phyloP scores from a whole-genome alignment of 2,797 vertebrate species.

The Chiloscyllium punctatum region DNA sequence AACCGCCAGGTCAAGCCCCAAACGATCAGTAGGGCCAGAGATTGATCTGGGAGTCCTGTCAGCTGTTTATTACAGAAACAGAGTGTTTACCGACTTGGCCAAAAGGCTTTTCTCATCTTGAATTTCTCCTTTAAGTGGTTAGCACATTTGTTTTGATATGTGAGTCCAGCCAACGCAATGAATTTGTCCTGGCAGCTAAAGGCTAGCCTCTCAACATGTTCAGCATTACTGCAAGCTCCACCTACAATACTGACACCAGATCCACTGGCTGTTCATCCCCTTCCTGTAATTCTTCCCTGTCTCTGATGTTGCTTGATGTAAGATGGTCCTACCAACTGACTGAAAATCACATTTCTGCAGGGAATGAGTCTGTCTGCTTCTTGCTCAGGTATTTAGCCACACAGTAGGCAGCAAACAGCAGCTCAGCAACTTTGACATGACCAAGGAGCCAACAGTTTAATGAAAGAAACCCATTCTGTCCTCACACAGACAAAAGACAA shows the following conservation, averaged over 20 bases:
- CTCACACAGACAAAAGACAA: not conserved
- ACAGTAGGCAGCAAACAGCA: not conserved
- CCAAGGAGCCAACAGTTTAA: not conserved
- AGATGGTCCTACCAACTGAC: not conserved
- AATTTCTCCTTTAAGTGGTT: not conserved
- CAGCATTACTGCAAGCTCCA: not conserved
- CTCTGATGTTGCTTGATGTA: not conserved
- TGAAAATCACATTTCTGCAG: not conserved
- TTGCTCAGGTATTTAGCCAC: not conserved
- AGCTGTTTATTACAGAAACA: not conserved
- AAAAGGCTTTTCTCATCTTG: not conserved
- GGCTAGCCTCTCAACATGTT: not conserved
- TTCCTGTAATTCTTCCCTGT: not conserved
- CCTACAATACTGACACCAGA: not conserved
- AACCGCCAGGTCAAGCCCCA: not conserved
- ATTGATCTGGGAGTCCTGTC: too few relatives aligned
- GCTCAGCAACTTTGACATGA: not conserved
- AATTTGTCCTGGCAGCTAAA: not conserved
- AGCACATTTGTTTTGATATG: not conserved
- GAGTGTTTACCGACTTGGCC: not conserved
- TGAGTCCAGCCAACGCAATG: too few relatives aligned
- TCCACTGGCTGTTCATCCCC: not conserved
- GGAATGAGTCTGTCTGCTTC: not conserved
- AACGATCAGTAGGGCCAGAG: not conserved
- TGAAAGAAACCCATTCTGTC: not conserved